Conservation (phyloP, 2,797 vertebrate species). For the Pangasius macronema region DNA sequence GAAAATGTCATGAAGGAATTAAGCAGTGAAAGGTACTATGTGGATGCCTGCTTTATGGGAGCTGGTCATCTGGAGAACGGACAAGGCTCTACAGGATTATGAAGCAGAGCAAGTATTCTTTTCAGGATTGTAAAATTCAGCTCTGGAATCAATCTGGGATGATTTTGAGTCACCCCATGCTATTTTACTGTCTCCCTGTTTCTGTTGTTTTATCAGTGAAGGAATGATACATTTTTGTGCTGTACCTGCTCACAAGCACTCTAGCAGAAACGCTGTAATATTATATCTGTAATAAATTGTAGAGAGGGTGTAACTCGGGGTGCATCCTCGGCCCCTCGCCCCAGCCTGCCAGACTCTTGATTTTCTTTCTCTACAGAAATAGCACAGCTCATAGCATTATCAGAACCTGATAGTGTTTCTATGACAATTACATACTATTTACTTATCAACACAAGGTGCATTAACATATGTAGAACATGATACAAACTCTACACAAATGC, state of each 20-base stretch:
- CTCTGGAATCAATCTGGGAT: slow-evolving; percentile 77
- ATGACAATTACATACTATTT: slow-evolving; percentile 1
- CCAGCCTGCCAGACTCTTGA: slow-evolving; percentile 8
- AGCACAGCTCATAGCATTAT: background rate
- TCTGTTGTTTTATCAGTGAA: slow-evolving; percentile 69
- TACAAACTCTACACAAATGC: background rate
- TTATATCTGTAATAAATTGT: slow-evolving; percentile 74
- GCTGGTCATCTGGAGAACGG: slow-evolving; percentile 67
- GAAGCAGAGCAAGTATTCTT: slow-evolving; percentile 65
- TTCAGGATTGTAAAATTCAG: slow-evolving; percentile 66
- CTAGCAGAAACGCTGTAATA: slow-evolving; percentile 71
- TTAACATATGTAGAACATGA: background rate
- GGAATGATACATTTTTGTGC: slow-evolving; percentile 64
- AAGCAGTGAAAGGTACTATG: slow-evolving; percentile 45
- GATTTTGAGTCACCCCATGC: slow-evolving; percentile 46
- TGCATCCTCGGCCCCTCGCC: slow-evolving; percentile 27
- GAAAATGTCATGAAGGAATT: slow-evolving; percentile 50
- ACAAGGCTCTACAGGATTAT: slow-evolving; percentile 50
- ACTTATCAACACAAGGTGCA: background rate
- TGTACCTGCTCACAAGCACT: slow-evolving; percentile 74
- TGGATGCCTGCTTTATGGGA: slow-evolving; percentile 56
- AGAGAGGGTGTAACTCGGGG: slow-evolving; percentile 31
- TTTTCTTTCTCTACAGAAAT: slow-evolving; percentile 8
- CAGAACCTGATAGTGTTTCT: background rate
- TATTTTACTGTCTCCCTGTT: slow-evolving; percentile 69